Conservation (phyloP, 2,888 invertebrate species). For the Pollenia griseotomentosa region DNA sequence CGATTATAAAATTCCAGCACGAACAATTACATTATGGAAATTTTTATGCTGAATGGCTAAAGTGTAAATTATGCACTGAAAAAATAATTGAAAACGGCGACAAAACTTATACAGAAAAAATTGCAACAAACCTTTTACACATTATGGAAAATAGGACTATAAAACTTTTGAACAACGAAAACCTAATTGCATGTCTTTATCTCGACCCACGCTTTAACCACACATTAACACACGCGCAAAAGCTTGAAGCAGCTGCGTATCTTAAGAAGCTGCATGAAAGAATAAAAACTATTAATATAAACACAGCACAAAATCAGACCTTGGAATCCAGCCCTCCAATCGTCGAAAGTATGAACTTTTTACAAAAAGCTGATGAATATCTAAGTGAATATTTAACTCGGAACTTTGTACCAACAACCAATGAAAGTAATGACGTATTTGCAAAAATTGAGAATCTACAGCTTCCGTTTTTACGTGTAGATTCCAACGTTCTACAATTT, state of each 20-base stretch:
- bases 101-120: not conserved
- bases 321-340: not conserved
- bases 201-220: slow-evolving; percentile 53
- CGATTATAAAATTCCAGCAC: not conserved
- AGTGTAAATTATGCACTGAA: slow-evolving; percentile 61
- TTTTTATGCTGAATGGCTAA: slow-evolving; percentile 46
- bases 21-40: not conserved
- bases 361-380: slow-evolving; percentile 7
- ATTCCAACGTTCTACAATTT: slow-evolving; percentile 38
- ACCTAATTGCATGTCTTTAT: slow-evolving; percentile 31
- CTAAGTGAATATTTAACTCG: slow-evolving; percentile 27
- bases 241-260: slow-evolving; percentile 19
- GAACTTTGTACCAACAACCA: not conserved
- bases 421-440: not conserved
- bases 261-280: slow-evolving; percentile 43
- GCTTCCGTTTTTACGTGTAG: slow-evolving; percentile 7
- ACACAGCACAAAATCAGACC: not conserved
- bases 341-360: not conserved
- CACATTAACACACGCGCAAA: slow-evolving; percentile 35
- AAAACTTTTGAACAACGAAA: slow-evolving; percentile 24
- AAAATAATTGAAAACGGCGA: slow-evolving; percentile 18
- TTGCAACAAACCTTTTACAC: not conserved
- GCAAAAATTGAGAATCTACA: slow-evolving; percentile 35
- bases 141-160: slow-evolving; percentile 3
- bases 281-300: slow-evolving; percentile 3